phyloP scores from a whole-genome alignment of 2,888 invertebrate species.

The Myathropa florea region DNA sequence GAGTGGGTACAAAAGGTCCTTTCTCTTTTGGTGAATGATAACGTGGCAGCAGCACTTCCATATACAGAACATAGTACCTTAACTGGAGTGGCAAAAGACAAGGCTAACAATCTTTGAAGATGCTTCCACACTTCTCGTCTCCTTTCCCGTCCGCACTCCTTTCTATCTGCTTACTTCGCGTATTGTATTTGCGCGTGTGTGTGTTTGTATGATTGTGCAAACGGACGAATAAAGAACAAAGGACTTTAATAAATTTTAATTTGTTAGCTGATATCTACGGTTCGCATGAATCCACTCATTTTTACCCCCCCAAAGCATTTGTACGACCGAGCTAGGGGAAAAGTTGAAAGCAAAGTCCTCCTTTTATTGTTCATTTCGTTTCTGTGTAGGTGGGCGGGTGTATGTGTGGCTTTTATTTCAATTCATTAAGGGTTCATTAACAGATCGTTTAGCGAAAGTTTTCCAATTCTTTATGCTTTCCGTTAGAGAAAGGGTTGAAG shows the following conservation, averaged over 20 bases:
- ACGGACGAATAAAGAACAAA: constrained; percentile 55
- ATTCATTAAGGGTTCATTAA: constrained; percentile 62
- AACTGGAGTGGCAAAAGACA: background rate
- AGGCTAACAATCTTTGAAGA: constrained; percentile 23
- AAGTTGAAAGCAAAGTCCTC: constrained; percentile 36
- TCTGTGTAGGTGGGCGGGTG: constrained; percentile 19
- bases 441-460: constrained; percentile 64
- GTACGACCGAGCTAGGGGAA: background rate
- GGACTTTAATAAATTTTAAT: constrained; percentile 63
- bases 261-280: constrained; percentile 59
- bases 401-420: constrained; percentile 41
- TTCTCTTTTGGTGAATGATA: constrained; percentile 3
- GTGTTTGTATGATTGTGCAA: constrained; percentile 38
- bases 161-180: background rate
- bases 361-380: constrained; percentile 43
- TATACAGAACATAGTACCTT: background rate
- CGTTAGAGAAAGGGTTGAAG: constrained; percentile 19
- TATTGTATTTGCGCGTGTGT: background rate
- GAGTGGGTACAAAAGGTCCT: constrained; percentile 41
- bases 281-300: constrained; percentile 24
- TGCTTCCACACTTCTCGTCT: background rate
- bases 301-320: constrained; percentile 26
- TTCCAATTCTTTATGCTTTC: constrained; percentile 54
- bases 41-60: background rate
- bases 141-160: background rate